Conservation (phyloP, 1,140 invertebrate genomes). For the Rhopalosiphum padi region DNA sequence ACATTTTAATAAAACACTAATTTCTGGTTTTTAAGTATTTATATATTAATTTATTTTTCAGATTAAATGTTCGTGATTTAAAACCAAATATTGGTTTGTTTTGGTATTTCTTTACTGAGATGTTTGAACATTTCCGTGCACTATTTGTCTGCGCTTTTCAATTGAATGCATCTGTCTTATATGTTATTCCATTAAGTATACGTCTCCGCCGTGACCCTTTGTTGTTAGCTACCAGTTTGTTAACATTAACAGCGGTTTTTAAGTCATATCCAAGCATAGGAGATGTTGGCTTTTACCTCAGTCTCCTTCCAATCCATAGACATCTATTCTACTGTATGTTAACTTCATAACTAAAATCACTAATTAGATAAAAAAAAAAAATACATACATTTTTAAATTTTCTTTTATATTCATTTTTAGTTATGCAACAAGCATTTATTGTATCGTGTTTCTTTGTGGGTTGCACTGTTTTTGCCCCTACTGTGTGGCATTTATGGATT, state of each 20-base stretch:
- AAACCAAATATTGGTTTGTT: conserved; percentile 97
- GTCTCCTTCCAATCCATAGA: conserved; percentile 89
- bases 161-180: conserved; percentile 90
- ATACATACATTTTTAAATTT: conserved; percentile 30
- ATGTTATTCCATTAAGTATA: conserved; percentile 86
- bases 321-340: conserved; percentile 87
- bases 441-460: conserved; percentile 88
- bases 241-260: conserved; percentile 89
- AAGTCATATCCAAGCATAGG: conserved; percentile 96
- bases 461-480: conserved; percentile 88
- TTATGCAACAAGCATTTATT: conserved; percentile 91
- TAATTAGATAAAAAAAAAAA: background rate
- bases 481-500: conserved; percentile 98
- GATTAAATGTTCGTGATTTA: conserved; percentile 87
- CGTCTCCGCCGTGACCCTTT: conserved; percentile 87
- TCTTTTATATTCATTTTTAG: conserved; percentile 66
- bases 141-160: conserved; percentile 97
- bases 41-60: conserved; percentile 64
- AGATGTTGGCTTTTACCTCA: conserved; percentile 91
- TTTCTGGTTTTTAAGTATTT: background rate
- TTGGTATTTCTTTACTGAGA: conserved; percentile 99
- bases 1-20: background rate
- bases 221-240: conserved; percentile 82
- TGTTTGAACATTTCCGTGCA: conserved; percentile 97
- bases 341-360: background rate